Evolutionary conservation across 1,140 invertebrate genomes (phyloP), one percentile per base, ranked within the genome.

Genomic region (Homalodisca vitripennis): DNA sequence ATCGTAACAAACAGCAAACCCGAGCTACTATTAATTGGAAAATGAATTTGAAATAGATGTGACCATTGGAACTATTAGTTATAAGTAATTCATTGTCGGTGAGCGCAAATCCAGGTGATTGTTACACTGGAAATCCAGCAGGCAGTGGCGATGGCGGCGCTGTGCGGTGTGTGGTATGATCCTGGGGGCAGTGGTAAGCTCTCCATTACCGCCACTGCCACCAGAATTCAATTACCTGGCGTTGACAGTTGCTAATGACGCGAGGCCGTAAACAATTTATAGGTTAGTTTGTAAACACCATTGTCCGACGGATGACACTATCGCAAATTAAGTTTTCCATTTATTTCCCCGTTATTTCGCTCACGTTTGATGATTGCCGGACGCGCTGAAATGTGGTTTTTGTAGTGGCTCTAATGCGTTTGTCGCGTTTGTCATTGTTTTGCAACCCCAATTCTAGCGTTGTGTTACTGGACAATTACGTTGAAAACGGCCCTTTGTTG

Each of bases 271-370:
- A 60, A 60, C 55, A 60, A 60, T 60, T 60, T 60, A 60, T 60
- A 60, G 24, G 55, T 60, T 60, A 60, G 55, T 60, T 60, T 60
- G 55, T 60, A 60, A 60, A 60, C 55, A 26, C 55, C 22, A 26
- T 26, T 27, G 55, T 27, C 26, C 6, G 55, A 60, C 55, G 55
- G 26, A 13, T 60, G 27, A 60, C 55, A 60, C 55, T 60, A 60
- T 60, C 27, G 14, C 55, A 60, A 60, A 60, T 60, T 27, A 60
- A 60, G 55, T 60, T 60, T 60, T 30, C 55, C 55, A 60, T 64
- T 64, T 24, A 32, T 64, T 64, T 46, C 14, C 62, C n/a, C 20
- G 20, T 60, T 60, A 29, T 60, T 31, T 60, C 55, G 17, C 29
- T 27, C 3, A 14, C 29, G 29, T 60, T 60, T 60, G 29, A n/a